Evolutionary conservation across 1,140 invertebrate genomes (phyloP), one percentile per base, ranked within the genome.

Genomic region (Platyscapa corneri): DNA sequence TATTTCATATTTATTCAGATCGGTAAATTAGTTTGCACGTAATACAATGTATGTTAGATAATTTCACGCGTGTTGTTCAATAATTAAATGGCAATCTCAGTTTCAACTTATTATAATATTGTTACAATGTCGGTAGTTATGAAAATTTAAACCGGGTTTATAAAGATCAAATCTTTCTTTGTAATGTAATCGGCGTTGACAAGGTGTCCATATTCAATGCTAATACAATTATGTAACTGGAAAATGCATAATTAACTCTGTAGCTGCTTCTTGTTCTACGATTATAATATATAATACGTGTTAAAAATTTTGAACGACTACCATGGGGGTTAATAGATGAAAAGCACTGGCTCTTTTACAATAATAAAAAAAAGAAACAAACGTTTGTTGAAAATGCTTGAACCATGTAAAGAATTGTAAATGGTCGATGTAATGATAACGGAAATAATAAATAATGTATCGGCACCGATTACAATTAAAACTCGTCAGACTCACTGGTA

Each of bases 121-220:
- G 32, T 49, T 67, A 78, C 56, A 84, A 0, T 49, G 34, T 12
- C 56, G 30, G 18, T 65, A 70, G 78, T 77, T 84, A 84, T 78
- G 56, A 8, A 53, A 77, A 84, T 83, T 77, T 42, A 37, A 84
- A 14, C 20, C 42, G 39, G 56, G 56, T 67, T 83, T 83, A 78
- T 78, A 53, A 67, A 78, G 75, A 67, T 83, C 39, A 18, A 53
- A 84, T 78, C 82, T 83, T 76, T 30, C 67, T 65, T 78, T 67
- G 60, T 78, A 84, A 78, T 78, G 39, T 42, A 72, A 84, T 84
- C 82, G 78, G 42, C 32, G 60, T 78, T 70, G 60, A 84, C 75
- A 56, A 84, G 74, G 56, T 67, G 34, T 65, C 60, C 56, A 49
- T 67, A 56, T 53, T 67, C 20, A 84, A 67, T n/a, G 75, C 75